A percentile compares a stretch with the other conserved stretches of the same genome.
Conservation (phyloP, 2,888 invertebrate species). For the Poecilobothrus nobilitatus region DNA sequence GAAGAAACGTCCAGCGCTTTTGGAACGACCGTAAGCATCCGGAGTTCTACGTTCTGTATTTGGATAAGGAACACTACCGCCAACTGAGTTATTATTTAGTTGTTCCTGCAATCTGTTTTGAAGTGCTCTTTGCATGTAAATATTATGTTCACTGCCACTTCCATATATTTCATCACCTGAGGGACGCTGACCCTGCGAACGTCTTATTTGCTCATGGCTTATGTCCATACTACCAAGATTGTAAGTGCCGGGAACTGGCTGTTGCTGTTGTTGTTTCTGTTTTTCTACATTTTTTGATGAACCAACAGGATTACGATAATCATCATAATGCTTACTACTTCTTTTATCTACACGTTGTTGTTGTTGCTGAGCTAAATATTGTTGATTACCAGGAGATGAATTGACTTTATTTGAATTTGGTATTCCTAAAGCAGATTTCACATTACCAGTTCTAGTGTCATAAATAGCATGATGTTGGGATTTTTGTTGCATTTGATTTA, state of each 20-base stretch:
- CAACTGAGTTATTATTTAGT: neutral
- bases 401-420: neutral
- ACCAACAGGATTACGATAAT: conserved; percentile 37
- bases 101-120: neutral
- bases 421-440: conserved; percentile 35
- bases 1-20: conserved; percentile 42
- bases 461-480: conserved; percentile 48
- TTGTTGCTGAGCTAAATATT: neutral
- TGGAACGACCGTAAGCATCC: conserved; percentile 69
- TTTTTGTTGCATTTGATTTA: conserved; percentile 26
- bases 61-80: conserved; percentile 23
- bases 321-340: conserved; percentile 19
- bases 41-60: conserved; percentile 65
- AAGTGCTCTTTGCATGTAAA: conserved; percentile 35
- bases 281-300: conserved; percentile 25
- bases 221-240: neutral
- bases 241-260: neutral
- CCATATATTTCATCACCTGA: conserved; percentile 38
- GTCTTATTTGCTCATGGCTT: conserved; percentile 26
- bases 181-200: conserved; percentile 26
- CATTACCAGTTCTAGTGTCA: conserved; percentile 46
- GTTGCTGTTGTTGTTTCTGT: conserved; percentile 21
- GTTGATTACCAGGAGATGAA: neutral
- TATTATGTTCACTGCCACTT: conserved; percentile 31
- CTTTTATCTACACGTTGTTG: conserved; percentile 23